Evolutionary conservation across 2,888 invertebrate genomes (phyloP), one percentile per base, ranked within the genome.

Genomic region (Bombylius discolor): DNA sequence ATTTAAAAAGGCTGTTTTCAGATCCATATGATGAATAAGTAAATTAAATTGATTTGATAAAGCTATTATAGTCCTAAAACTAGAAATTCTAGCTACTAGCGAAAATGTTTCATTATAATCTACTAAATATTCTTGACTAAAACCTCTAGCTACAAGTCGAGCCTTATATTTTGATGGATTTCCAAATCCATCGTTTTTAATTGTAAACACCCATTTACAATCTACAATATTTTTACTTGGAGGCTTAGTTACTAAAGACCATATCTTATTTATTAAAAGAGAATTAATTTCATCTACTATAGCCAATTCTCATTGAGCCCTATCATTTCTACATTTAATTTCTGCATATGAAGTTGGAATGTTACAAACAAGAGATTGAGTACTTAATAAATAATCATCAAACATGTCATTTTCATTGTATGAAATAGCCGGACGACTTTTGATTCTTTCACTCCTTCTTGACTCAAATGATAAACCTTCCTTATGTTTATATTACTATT

Each of bases 201-300:
- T 58, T 51, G 57, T 60, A 61, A 64, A 62, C 36, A 58, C 63
- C 64, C 59, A 63, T 53, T 53, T 60, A 42, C 60, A 62, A 46
- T 58, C 61, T 51, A 63, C 44, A 31, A 62, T 56, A 58, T 64
- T 64, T 58, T 58, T 61, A 46, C 57, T 56, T 49, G 53, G 23
- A 13, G 62, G 62, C 48, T 50, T 58, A n/a, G 49, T 3, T 49
- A 60, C 59, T 49, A 63, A 46, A 12, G 57, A 42, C 62, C 62
- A 63, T 5, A 59, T 64, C 42, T 63, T 55, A 52, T 63, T 65
- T 33, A 49, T 36, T 32, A 52, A 50, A 56, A 64, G 60, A 36
- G 63, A 60, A 55, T 61, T 56, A 14, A 65, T 42, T 51, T 63
- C 62, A 31, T 61, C 61, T 56, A 59, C 47, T 31, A 65, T 62